A percentile compares a stretch with the other conserved stretches of the same genome.
Conservation (phyloP, 2,113 vertebrate species). For the Eubucco bourcierii region DNA sequence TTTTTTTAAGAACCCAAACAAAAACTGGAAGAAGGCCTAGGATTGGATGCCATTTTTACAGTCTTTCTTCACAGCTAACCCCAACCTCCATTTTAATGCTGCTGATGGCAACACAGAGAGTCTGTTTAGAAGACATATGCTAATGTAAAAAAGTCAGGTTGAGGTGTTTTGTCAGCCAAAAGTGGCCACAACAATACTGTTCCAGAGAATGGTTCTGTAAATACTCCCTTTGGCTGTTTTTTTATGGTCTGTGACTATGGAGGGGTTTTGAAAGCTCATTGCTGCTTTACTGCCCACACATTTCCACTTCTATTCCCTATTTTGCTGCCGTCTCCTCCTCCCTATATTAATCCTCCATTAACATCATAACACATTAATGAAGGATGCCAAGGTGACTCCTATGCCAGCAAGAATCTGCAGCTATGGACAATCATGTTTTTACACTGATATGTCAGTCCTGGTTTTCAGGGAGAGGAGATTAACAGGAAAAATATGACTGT, state of each 20-base stretch:
- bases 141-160: neutral
- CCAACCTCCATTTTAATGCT: neutral
- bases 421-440: neutral
- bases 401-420: neutral
- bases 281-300: slow-evolving; percentile 24
- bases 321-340: neutral
- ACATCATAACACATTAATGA: neutral
- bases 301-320: neutral
- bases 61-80: slow-evolving; percentile 21
- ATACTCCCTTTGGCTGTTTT: neutral
- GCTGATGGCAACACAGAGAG: neutral
- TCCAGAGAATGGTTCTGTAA: slow-evolving; percentile 26
- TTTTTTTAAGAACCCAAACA: neutral
- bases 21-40: slow-evolving; percentile 36
- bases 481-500: neutral
- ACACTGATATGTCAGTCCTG: neutral
- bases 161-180: neutral
- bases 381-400: slow-evolving; percentile 46
- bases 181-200: neutral
- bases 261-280: slow-evolving; percentile 18
- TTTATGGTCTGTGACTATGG: slow-evolving; percentile 11
- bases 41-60: neutral
- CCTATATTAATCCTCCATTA: slow-evolving; percentile 11
- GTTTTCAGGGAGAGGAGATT: neutral
- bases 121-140: neutral